phyloP scores from a whole-genome alignment of 2,888 invertebrate species.

The Apamea monoglypha region DNA sequence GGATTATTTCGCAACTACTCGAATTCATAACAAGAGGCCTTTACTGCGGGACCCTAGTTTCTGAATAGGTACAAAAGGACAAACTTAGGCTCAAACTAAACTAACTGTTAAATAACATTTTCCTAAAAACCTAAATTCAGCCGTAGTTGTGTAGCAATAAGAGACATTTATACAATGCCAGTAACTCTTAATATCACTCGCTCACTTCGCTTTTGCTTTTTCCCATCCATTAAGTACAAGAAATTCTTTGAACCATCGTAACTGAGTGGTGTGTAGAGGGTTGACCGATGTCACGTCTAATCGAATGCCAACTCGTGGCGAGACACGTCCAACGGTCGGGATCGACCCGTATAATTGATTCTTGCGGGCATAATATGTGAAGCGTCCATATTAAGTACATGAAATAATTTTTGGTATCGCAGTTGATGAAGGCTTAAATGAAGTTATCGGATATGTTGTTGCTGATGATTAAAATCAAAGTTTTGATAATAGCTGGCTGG shows the following conservation, averaged over 20 bases:
- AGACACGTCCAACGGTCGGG: background rate
- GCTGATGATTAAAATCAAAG: background rate
- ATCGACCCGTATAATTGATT: slow-evolving; percentile 34
- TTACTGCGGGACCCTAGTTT: background rate
- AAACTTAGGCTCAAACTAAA: background rate
- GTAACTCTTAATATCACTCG: background rate
- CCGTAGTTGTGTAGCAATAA: background rate
- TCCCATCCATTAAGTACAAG: slow-evolving; percentile 5
- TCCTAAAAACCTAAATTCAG: background rate
- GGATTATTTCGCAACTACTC: background rate
- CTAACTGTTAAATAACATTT: background rate
- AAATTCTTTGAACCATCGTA: slow-evolving; percentile 9
- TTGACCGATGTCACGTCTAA: slow-evolving; percentile 30
- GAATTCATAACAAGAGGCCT: background rate
- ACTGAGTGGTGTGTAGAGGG: slow-evolving; percentile 1
- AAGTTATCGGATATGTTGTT: background rate
- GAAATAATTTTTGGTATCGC: background rate
- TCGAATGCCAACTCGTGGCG: slow-evolving; percentile 28
- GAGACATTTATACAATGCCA: slow-evolving; percentile 3
- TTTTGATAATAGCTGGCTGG: too few relatives aligned
- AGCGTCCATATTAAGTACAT: background rate
- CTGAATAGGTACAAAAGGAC: background rate
- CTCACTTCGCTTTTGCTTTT: slow-evolving; percentile 4
- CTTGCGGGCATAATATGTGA: slow-evolving; percentile 2
- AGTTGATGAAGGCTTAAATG: background rate